Evolutionary conservation across 2,797 vertebrate genomes (phyloP).

Genomic region (Coregonus ussuriensis): DNA sequence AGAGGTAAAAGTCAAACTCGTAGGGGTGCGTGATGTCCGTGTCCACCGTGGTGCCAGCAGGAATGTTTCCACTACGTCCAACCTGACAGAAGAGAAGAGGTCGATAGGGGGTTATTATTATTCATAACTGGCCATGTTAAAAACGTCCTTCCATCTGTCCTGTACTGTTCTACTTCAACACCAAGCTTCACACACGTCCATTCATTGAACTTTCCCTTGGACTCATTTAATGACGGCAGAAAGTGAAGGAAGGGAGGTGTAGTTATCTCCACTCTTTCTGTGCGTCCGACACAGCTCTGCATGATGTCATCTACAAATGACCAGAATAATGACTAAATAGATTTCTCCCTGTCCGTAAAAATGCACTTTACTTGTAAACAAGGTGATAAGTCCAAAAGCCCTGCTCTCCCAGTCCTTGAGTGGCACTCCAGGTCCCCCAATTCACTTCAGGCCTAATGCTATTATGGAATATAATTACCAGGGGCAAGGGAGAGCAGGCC

Average conservation of each 20-base stretch:
- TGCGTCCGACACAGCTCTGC: not conserved
- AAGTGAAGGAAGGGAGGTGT: too few relatives aligned
- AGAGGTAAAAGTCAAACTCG: conserved; percentile 99
- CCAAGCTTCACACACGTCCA: not conserved
- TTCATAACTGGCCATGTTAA: not conserved
- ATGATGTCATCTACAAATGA: conserved; percentile 55
- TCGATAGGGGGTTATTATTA: not conserved
- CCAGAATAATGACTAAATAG: conserved; percentile 49
- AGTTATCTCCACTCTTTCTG: too few relatives aligned
- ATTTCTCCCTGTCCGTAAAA: conserved; percentile 24
- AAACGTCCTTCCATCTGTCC: not conserved
- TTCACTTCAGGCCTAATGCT: conserved; percentile 56
- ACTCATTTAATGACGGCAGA: too few relatives aligned
- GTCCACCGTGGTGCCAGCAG: conserved; percentile 96
- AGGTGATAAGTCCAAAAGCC: conserved; percentile 51
- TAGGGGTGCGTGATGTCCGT: conserved; percentile 98
- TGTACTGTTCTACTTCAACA: not conserved
- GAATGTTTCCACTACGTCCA: conserved; percentile 98
- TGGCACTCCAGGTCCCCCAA: conserved; percentile 55
- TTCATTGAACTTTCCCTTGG: too few relatives aligned
- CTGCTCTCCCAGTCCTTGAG: conserved; percentile 51
- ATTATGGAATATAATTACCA: conserved; percentile 65
- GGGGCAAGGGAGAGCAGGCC: conserved; percentile 45
- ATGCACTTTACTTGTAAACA: conserved; percentile 38
- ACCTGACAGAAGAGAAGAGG: conserved; percentile 75